A percentile compares a stretch with the other conserved stretches of the same genome.
These are phyloP conservation scores for Lasioglossum marginatum DNA, from an alignment of 2,888 invertebrate species.

Conservation along the genomic window DNA sequence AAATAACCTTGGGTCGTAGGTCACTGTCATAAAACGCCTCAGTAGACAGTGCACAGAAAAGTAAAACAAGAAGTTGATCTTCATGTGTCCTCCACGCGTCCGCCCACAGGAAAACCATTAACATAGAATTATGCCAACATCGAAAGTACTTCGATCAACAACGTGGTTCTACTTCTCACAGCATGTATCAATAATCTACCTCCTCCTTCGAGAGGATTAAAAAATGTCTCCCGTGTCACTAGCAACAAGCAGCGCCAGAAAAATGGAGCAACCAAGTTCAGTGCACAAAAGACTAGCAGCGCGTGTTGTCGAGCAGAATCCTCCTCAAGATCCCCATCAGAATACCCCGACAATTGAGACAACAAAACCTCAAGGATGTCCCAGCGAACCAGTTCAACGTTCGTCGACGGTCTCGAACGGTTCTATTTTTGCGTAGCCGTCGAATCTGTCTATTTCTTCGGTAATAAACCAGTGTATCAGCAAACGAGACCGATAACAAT, in stretches of 20 bases:
- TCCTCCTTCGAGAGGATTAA: background rate
- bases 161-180: too few relatives aligned
- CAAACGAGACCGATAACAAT: background rate
- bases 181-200: background rate
- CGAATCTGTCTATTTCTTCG: background rate
- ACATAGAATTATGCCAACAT: too few relatives aligned
- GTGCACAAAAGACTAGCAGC: background rate
- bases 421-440: background rate
- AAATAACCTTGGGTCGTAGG: too few relatives aligned
- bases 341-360: background rate
- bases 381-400: background rate
- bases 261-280: background rate
- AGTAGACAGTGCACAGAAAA: too few relatives aligned
- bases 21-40: too few relatives aligned
- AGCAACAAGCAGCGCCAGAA: background rate
- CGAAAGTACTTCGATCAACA: too few relatives aligned
- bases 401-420: background rate
- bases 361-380: constrained; percentile 12
- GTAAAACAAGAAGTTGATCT: too few relatives aligned
- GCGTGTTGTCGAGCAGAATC: background rate
- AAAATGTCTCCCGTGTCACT: background rate
- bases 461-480: background rate
- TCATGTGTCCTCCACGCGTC: too few relatives aligned
- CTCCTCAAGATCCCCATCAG: background rate
- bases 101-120: too few relatives aligned